Conservation (phyloP, 2,888 invertebrate genomes). For the Brenthis ino region DNA sequence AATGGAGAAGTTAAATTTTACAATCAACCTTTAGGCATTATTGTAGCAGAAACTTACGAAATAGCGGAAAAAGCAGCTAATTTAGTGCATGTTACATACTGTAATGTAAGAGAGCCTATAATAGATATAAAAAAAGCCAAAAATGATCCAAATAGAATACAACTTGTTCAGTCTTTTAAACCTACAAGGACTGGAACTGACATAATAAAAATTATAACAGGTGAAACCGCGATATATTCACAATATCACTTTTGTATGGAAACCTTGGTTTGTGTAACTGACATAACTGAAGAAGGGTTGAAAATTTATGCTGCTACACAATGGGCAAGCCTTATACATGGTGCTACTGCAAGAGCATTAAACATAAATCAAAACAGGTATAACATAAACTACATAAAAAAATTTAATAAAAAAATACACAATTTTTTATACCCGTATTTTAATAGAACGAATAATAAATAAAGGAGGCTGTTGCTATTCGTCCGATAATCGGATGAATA, state of each 20-base stretch:
- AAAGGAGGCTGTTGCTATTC: too few species aligned
- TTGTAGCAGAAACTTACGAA: constrained; percentile 81
- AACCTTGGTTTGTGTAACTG: constrained; percentile 82
- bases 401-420: too few species aligned
- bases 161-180: constrained; percentile 39
- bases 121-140: constrained; percentile 51
- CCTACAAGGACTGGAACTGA: constrained; percentile 55
- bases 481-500: too few species aligned
- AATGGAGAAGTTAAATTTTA: constrained; percentile 52
- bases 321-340: constrained; percentile 81
- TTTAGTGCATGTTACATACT: constrained; percentile 80
- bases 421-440: too few species aligned
- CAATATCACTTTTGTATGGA: constrained; percentile 90
- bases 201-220: constrained; percentile 67
- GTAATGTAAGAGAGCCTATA: constrained; percentile 57
- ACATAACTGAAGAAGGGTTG: constrained; percentile 87
- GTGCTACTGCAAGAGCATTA: constrained; percentile 77
- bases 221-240: constrained; percentile 74
- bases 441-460: too few species aligned
- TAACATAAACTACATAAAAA: neutral
- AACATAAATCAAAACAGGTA: constrained; percentile 83
- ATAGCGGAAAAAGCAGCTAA: constrained; percentile 81
- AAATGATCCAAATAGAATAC: constrained; percentile 45
- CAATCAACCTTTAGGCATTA: constrained; percentile 59
- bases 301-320: constrained; percentile 84